Base-by-base conservation (phyloP, 2,888 invertebrate genomes). In the Nemapogon koenigi region DNA sequence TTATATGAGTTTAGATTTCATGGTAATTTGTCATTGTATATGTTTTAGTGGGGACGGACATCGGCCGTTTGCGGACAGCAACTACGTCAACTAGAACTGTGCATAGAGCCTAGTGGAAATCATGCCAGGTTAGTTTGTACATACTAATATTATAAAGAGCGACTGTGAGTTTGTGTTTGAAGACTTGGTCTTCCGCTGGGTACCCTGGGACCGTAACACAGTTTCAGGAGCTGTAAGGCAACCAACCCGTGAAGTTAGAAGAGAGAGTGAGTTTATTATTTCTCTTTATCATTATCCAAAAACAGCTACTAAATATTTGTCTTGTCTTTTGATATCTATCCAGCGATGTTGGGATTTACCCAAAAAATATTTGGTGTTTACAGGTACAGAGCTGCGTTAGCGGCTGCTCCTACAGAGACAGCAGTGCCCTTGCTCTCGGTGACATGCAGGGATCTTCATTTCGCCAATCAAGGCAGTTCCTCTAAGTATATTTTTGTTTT, bases 371-470 rank as follows among this genome's bases (percentile, higher is more conserved):
- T n/a, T n/a, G n/a, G n/a, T n/a, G n/a, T n/a, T n/a, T n/a, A n/a
- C 40, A 69, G 73, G 42, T 80, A 80, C 43, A 61, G 80, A 4
- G 71, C 79, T 3, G 79, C 80, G 1, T 42, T 79, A 45, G 79
- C 80, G 1, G 76, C 75, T 1, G 68, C 73, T 0, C 78, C 79
- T 2, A 63, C 69, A 1, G 75, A 73, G 39, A 76, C 76, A 1
- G 78, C 75, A 0, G 80, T 79, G 17, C 78, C 80, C 0, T 49
- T 79, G 32, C 57, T 79, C 15, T 78, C 79, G 0, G 76, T 79
- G 35, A 78, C 79, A 1, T 80, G 80, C 46, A 57, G 80, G 14
- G 80, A 80, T 41, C 51, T 80, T 31, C 79, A 79, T 48, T 79
- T 79, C 44, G 71, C 73, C 10, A 75, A 80, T 46, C 79, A 80